Base-by-base conservation (phyloP, 1,140 invertebrate species). In the Penaeus japonicus region DNA sequence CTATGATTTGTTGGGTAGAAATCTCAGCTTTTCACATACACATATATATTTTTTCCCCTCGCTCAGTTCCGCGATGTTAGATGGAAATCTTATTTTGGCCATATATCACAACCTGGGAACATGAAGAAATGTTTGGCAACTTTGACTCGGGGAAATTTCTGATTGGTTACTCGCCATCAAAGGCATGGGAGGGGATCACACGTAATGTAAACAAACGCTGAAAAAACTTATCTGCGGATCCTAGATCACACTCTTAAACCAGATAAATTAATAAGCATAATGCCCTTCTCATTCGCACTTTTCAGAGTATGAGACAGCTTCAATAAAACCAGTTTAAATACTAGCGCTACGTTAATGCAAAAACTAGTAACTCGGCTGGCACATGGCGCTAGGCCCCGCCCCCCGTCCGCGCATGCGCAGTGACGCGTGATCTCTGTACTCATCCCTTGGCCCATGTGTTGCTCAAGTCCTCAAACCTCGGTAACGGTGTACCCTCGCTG, bases 351-450 rank as follows among this genome's bases (percentile, higher is more conserved):
- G 17, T 62, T 79, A 86, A 86, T 65, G 75, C 75, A 78, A 79
- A 79, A 86, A 86, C 55, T 86, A 78, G 75, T 80, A 86, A 80
- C 84, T 62, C 53, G 77, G 30, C 54, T 47, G 55, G 84, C 84
- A 86, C 77, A 79, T 80, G 84, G 84, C 84, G 77, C 24, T 35
- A 7, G 53, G 35, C 35, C 84, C 55, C 84, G 75, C 75, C 84
- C 84, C 84, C 75, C n/a, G n/a, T 27, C 32, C 22, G 57, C 84
- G 78, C 84, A 86, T 86, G 84, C 84, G 84, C 84, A 86, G 75
- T 59, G 84, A 54, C 54, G 32, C 53, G 57, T 32, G 79, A 55
- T 55, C 79, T 24, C n/a, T 55, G 73, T 77, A n/a, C 35, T n/a
- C 32, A 35, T 5, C 18, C 32, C 5, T 2, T 24, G 35, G 77